phyloP scores from a whole-genome alignment of 2,113 vertebrate species.

The Syrrhaptes paradoxus region DNA sequence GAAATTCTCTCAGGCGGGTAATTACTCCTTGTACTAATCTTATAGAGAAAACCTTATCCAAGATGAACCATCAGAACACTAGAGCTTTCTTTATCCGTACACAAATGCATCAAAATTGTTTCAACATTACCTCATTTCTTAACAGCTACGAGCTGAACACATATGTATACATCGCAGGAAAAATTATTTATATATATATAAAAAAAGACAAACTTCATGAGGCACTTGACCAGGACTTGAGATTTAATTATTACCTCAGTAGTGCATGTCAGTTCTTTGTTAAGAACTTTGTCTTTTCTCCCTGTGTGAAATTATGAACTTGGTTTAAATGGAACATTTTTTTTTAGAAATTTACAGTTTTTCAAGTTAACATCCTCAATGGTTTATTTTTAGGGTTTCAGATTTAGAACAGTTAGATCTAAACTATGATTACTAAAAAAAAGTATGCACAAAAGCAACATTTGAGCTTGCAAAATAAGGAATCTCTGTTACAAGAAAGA shows the following conservation, averaged over 20 bases:
- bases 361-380: not conserved
- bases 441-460: not conserved
- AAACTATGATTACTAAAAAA: not conserved
- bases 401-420: not conserved
- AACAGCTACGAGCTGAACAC: not conserved
- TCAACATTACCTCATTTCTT: not conserved
- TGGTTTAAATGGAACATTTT: not conserved
- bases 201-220: not conserved
- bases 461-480: not conserved
- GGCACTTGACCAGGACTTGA: not conserved
- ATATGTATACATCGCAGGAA: not conserved
- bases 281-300: not conserved
- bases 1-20: slow-evolving; percentile 24
- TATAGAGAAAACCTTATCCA: not conserved
- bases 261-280: not conserved
- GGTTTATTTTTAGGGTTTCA: not conserved
- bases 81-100: not conserved
- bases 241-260: not conserved
- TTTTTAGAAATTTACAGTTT: not conserved
- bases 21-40: not conserved
- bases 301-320: not conserved
- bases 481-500: not conserved
- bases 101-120: not conserved
- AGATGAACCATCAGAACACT: not conserved
- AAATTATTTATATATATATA: not conserved